Percentiles rank a stretch among this genome's conserved stretches.
Conservation (phyloP, 2,113 vertebrate genomes). For the Amphiprion percula region DNA sequence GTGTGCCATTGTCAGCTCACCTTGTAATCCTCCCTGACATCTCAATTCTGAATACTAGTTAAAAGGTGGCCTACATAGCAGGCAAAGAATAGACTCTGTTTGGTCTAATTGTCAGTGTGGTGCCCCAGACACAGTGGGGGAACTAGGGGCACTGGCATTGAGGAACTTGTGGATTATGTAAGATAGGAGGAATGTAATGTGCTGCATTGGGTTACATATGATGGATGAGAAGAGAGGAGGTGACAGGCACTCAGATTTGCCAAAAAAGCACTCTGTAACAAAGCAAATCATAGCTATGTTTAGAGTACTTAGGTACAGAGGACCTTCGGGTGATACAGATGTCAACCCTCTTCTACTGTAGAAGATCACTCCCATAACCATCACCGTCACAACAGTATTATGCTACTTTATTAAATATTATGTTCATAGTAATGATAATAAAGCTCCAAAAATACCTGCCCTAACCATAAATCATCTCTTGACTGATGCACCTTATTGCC, state of each 20-base stretch:
- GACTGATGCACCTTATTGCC: not conserved
- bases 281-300: not conserved
- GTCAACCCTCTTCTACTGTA: not conserved
- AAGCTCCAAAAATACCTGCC: too few species aligned
- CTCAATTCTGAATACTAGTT: conserved; percentile 42
- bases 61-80: conserved; percentile 50
- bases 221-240: not conserved
- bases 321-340: not conserved
- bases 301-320: not conserved
- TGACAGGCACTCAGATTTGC: not conserved
- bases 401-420: conserved; percentile 3
- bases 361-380: not conserved
- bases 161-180: conserved; percentile 23
- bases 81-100: conserved; percentile 46
- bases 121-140: not conserved
- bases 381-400: not conserved
- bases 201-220: conserved; percentile 19
- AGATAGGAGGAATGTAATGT: conserved; percentile 6
- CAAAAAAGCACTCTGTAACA: not conserved
- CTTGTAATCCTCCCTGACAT: conserved; percentile 60
- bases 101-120: conserved; percentile 43
- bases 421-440: too few species aligned
- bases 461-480: too few species aligned
- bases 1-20: conserved; percentile 49
- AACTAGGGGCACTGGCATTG: not conserved